Base-by-base conservation (phyloP, 2,797 vertebrate species). In the Threskiornis aethiopicus region DNA sequence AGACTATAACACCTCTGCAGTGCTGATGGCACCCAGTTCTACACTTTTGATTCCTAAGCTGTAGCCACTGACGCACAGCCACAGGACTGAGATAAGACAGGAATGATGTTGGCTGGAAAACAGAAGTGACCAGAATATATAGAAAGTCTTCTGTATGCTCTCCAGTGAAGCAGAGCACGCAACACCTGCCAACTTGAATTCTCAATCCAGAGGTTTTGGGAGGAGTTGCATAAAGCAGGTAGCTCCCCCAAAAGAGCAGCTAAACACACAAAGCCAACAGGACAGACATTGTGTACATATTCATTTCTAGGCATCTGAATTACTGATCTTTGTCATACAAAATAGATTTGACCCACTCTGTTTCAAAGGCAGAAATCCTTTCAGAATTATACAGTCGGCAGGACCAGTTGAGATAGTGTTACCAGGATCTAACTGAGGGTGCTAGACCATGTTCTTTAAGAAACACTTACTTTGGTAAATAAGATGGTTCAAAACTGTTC, bases 341-440 rank as follows among this genome's bases (percentile, higher is more conserved):
- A 78, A 78, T 6, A 76, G 24, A 59, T 51, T 89, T 72, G 2
- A 76, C 42, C 54, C 33, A 42, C 26, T 47, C 37, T 46, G 21
- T 49, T 86, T 71, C 67, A 80, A 81, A 84, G 10, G 46, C 0
- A 67, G 29, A 81, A 80, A 81, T 17, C 24, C 26, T 29, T 83
- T 59, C 29, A 55, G 37, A 77, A 49, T 70, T 65, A 73, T 13
- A 28, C 9, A 54, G 44, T 33, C 1, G 1, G 19, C 11, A 84
- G 25, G 28, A 76, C 42, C 35, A 65, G 17, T 2, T 58, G 24
- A 78, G 28, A 70, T 24, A 6, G 19, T 42, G 6, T 21, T 72
- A 77, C 2, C 3, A 8, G 54, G 51, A 86, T 51, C 24, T 77
- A 78, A 61, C 3, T 0, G 0, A 64, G 7, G 24, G 31, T 72